These are phyloP conservation scores for Taeniopygia guttata DNA, from an alignment of 2,797 vertebrate species.

Conservation along the genomic window DNA sequence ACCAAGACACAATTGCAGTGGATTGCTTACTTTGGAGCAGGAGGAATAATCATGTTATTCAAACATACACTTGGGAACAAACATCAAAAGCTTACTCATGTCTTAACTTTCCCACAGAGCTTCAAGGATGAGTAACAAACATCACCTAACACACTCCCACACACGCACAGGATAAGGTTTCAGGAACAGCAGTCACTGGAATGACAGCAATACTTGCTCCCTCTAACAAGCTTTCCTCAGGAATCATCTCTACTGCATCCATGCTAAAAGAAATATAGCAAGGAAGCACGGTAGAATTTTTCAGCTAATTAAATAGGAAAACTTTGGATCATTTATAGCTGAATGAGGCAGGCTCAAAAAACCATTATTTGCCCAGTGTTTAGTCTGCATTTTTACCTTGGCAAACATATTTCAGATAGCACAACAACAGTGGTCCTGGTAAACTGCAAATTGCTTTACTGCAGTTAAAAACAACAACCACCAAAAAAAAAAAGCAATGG, in stretches of 20 bases:
- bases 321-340: neutral
- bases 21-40: neutral
- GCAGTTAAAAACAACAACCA: neutral
- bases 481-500: neutral
- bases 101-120: slow-evolving; percentile 14
- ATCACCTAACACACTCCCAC: neutral
- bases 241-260: neutral
- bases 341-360: neutral
- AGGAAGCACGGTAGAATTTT: neutral
- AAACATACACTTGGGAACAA: neutral
- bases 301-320: neutral
- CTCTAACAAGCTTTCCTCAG: neutral
- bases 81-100: neutral
- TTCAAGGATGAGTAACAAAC: slow-evolving; percentile 39
- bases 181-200: neutral
- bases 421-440: neutral
- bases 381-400: slow-evolving; percentile 8
- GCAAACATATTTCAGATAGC: slow-evolving; percentile 15
- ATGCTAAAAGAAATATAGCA: neutral
- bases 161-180: neutral
- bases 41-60: neutral
- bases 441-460: neutral
- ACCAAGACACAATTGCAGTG: neutral
- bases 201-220: neutral
- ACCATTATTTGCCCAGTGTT: neutral